Percentiles rank a stretch among this genome's conserved stretches.
phyloP scores from a whole-genome alignment of 1,140 invertebrate species.

The Drosophila varians region DNA sequence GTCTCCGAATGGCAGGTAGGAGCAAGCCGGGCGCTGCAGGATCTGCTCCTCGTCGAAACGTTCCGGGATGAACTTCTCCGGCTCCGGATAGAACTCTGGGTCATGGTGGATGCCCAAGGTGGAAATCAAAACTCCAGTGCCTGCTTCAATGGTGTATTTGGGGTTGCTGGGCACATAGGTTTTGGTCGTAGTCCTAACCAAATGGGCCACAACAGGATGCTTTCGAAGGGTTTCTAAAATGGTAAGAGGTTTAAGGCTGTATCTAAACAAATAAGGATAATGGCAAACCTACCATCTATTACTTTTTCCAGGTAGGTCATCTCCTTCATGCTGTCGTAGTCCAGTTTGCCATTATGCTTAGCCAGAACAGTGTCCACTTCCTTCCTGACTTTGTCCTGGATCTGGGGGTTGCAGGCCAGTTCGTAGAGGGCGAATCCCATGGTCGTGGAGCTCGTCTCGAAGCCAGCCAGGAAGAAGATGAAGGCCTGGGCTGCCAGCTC shows the following conservation, averaged over 20 bases:
- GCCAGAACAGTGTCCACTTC: conserved; percentile 84
- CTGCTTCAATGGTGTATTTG: conserved; percentile 86
- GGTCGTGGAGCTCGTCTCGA: conserved; percentile 86
- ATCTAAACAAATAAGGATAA: too few relatives aligned
- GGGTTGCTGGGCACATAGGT: conserved; percentile 85
- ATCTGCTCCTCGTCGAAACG: conserved; percentile 84
- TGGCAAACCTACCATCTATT: conserved; percentile 36
- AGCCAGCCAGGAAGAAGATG: conserved; percentile 86
- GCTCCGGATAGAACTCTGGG: conserved; percentile 73
- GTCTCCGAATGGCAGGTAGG: conserved; percentile 62
- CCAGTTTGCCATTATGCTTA: conserved; percentile 46
- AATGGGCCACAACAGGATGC: conserved; percentile 86
- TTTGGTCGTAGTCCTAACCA: conserved; percentile 85
- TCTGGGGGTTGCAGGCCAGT: conserved; percentile 84
- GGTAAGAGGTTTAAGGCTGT: too few relatives aligned
- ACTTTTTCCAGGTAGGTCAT: conserved; percentile 77
- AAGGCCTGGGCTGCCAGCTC: conserved; percentile 83
- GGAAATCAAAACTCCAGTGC: conserved; percentile 86
- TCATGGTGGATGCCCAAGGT: conserved; percentile 86
- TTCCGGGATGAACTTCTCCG: conserved; percentile 86
- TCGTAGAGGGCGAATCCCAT: conserved; percentile 84
- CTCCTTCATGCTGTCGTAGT: conserved; percentile 66
- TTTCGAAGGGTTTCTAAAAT: conserved; percentile 86
- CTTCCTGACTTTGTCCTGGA: conserved; percentile 83
- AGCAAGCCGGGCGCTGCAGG: conserved; percentile 35